phyloP scores from a whole-genome alignment of 2,113 vertebrate genomes.

The Rhegmatorhina hoffmannsi region DNA sequence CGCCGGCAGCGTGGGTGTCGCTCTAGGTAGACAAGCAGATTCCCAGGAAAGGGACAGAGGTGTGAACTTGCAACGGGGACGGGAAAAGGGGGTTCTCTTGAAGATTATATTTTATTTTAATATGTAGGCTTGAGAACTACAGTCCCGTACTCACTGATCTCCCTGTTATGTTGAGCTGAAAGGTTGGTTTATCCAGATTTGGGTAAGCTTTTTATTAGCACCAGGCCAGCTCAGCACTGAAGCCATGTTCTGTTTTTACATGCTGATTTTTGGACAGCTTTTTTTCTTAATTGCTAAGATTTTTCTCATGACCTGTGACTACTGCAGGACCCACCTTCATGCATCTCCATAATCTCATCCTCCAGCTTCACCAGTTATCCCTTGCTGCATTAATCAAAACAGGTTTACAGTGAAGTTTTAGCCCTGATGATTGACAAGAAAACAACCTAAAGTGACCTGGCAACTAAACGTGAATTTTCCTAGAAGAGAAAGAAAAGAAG shows the following conservation, averaged over 20 bases:
- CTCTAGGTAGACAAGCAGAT: background rate
- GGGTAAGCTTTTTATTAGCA: background rate
- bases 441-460: background rate
- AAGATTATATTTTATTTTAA: background rate
- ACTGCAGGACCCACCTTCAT: accelerated
- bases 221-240: background rate
- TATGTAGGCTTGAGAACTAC: too few relatives aligned
- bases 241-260: background rate
- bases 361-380: background rate
- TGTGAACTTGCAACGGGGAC: accelerated
- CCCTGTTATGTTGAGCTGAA: background rate
- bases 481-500: background rate
- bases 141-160: background rate
- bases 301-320: background rate
- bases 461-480: background rate
- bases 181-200: background rate
- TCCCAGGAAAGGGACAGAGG: background rate
- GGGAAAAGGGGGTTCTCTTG: background rate
- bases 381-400: background rate
- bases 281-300: background rate
- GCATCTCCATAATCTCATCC: background rate
- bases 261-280: background rate
- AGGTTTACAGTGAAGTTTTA: background rate
- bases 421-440: background rate
- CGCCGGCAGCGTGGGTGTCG: background rate